Percentiles rank a stretch among this genome's conserved stretches.
Conservation (phyloP, 2,113 vertebrate species). For the Dissostichus mawsoni region DNA sequence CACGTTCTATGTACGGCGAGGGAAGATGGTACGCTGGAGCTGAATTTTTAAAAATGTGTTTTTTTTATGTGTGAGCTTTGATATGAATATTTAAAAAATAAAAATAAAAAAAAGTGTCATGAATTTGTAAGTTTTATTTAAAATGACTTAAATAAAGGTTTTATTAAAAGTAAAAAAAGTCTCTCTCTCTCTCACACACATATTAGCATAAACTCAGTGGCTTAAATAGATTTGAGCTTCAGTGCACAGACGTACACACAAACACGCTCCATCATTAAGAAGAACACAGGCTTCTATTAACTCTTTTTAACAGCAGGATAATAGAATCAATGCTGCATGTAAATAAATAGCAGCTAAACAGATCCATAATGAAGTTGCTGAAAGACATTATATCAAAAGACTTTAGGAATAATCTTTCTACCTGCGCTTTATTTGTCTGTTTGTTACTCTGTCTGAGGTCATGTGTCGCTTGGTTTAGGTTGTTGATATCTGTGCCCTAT, state of each 20-base stretch:
- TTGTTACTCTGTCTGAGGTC: slow-evolving; percentile 6
- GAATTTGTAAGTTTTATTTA: no score
- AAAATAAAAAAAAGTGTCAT: no score
- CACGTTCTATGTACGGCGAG: no score
- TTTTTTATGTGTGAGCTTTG: no score
- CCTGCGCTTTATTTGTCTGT: slow-evolving; percentile 15
- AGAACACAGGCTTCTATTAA: slow-evolving; percentile 65
- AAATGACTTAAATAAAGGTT: no score
- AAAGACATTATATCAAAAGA: slow-evolving; percentile 55
- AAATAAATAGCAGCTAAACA: slow-evolving; percentile 73
- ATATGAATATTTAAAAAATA: no score
- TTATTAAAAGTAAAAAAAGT: no score
- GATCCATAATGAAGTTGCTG: slow-evolving; percentile 65
- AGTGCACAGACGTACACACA: slow-evolving; percentile 39
- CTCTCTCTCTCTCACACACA: slow-evolving; percentile 50
- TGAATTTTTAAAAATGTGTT: no score
- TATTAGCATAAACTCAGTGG: slow-evolving; percentile 69
- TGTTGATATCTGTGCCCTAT: not conserved
- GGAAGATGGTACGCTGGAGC: no score
- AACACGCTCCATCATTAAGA: slow-evolving; percentile 69
- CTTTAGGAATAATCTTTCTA: slow-evolving; percentile 6
- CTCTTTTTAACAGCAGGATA: slow-evolving; percentile 73
- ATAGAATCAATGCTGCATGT: slow-evolving; percentile 76
- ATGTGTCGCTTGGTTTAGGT: slow-evolving; percentile 1
- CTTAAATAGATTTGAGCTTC: slow-evolving; percentile 66